These are phyloP conservation scores for Panopea generosa DNA, from an alignment of 2,888 invertebrate species.

Conservation along the genomic window DNA sequence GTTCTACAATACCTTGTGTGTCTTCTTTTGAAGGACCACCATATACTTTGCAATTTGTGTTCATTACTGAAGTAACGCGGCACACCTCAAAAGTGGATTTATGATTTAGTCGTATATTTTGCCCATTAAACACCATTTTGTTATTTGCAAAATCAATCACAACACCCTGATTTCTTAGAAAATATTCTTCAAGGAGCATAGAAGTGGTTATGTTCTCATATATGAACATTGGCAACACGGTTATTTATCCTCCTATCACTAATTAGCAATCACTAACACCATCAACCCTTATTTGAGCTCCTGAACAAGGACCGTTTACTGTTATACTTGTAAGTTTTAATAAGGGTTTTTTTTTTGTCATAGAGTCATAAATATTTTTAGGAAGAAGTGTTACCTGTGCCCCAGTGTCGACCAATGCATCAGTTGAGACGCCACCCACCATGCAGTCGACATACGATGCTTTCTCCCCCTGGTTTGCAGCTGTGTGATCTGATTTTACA, in stretches of 20 bases:
- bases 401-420: constrained; percentile 11
- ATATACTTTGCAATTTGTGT: constrained; percentile 13
- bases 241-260: neutral
- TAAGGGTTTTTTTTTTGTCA: too few relatives aligned
- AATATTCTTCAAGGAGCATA: constrained; percentile 15
- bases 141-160: constrained; percentile 16
- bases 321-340: neutral
- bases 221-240: constrained; percentile 10
- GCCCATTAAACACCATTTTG: neutral
- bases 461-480: too few relatives aligned
- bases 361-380: neutral
- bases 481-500: neutral
- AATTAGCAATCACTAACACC: too few relatives aligned
- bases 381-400: constrained; percentile 12
- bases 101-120: neutral
- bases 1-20: constrained; percentile 4
- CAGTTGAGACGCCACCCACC: neutral
- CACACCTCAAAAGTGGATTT: constrained; percentile 12
- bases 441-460: neutral
- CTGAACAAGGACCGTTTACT: neutral
- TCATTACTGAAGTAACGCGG: constrained; percentile 7
- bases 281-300: too few relatives aligned
- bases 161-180: constrained; percentile 9
- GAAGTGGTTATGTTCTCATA: constrained; percentile 7
- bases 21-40: constrained; percentile 11